Base-by-base conservation (phyloP, 2,797 vertebrate species). In the Lithobates pipiens region DNA sequence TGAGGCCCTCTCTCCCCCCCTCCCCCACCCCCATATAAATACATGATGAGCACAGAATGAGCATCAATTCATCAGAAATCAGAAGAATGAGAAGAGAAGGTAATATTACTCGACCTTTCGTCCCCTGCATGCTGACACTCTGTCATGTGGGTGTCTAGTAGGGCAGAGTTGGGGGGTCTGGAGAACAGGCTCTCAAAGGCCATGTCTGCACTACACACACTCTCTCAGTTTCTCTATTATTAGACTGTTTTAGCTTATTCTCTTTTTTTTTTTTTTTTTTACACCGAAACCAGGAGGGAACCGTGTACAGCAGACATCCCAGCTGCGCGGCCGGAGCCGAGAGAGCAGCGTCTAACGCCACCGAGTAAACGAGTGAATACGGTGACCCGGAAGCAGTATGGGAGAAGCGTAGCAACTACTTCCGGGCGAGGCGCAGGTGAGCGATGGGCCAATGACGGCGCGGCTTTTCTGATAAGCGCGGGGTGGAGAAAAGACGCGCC, bases 71-170 rank as follows among this genome's bases (percentile, higher is more conserved):
- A 89, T 83, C 21, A 63, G 61, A 63, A 63, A 63, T 63, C 61
- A 89, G 90, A 86, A 70, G 88, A 44, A 75, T 46, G 73, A 54
- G 39, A 65, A 82, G 57, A 82, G n/a, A 23, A 2, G 39, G 97
- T 96, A 98, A 95, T 92, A 94, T 97, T 99, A 98, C 97, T 99
- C 97, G 97, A 99, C 98, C 98, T 99, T 99, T 97, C 97, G 94
- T 97, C 96, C 96, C 97, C 97, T 97, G 98, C 98, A 96, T 97
- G 97, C 95, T 97, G 98, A 98, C 96, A 98, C 96, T 98, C 98
- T 98, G 97, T 97, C 97, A 99, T 99, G 96, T 98, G 98, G 98
- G 97, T 97, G 97, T 98, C 97, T 98, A 97, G 96, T 97, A 97
- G 63, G 96, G 97, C 97, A 95, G 98, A 97, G 97, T 96, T 97